Base-by-base conservation (phyloP, 1,140 invertebrate species). In the Limonius californicus region DNA sequence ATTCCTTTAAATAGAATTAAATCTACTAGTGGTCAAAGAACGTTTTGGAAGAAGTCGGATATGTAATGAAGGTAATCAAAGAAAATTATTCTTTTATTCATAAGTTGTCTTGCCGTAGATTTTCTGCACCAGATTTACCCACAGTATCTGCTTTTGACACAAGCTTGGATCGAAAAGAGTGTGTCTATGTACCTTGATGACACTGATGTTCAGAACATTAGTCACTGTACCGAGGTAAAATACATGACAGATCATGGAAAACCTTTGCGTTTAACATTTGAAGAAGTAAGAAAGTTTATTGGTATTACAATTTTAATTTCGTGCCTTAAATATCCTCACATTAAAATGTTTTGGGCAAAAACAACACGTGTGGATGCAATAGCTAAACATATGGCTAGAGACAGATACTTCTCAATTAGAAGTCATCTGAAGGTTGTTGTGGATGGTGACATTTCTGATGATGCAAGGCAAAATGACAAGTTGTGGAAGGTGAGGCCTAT, bases 151-250 rank as follows among this genome's bases (percentile, higher is more conserved):
- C 23, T 42, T 2, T 11, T 27, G 8, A 57, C 9, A 42, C 11
- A 7, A 12, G 2, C 21, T 8, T 2, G 39, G 15, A 42, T 4
- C 11, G 43, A 30, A 54, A 60, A 60, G 4, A 39, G 11, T 61
- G 50, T 63, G 19, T 42, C 56, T 23, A 62, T 62, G 23, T 58
- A 65, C 54, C 20, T 57, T 39, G 27, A 42, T 6, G 27, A 57
- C 14, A 23, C 6, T 21, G 21, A 59, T 55, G 59, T 63, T 45
- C 11, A 64, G 56, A 60, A 61, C 12, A 62, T 66, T n/a, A 63
- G 65, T 27, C 14, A 43, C 32, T 64, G 61, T 64, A 63, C 61
- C 27, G 64, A 66, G 57, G 53, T 57, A 30, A 64, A 21, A 62
- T 67, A 61, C 42, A 14, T 61, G 3, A 53, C 47, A 58, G 57